Percentiles rank a stretch among this genome's conserved stretches.
Evolutionary conservation across 2,888 invertebrate species (phyloP).

Genomic region (Geophilus truncorum): DNA sequence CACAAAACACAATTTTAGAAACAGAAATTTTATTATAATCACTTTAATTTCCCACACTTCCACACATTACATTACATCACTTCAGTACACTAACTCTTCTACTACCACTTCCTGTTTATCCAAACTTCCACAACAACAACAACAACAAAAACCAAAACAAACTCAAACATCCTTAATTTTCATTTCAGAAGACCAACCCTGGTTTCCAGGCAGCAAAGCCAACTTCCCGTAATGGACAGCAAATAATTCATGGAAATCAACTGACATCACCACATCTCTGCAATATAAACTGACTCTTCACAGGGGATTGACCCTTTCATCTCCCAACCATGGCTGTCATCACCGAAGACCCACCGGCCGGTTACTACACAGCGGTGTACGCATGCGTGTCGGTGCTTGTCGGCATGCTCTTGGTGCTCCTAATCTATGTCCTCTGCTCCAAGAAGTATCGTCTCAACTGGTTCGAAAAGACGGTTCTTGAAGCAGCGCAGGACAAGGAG

Average conservation of each 20-base stretch:
- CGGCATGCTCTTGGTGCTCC: slow-evolving; percentile 37
- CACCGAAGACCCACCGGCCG: background rate
- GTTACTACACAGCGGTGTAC: slow-evolving; percentile 36
- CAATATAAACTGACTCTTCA: background rate
- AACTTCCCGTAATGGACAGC: background rate
- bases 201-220: too few species aligned
- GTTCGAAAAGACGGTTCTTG: slow-evolving; percentile 58
- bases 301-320: background rate
- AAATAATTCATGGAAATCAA: background rate
- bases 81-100: too few species aligned
- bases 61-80: too few species aligned
- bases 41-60: too few species aligned
- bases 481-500: slow-evolving; percentile 48
- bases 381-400: slow-evolving; percentile 36
- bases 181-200: too few species aligned
- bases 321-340: background rate
- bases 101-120: background rate
- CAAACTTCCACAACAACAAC: too few species aligned
- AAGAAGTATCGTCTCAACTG: slow-evolving; percentile 56
- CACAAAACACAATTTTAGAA: too few species aligned
- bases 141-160: too few species aligned
- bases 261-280: background rate
- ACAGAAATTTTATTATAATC: too few species aligned
- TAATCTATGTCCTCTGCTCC: slow-evolving; percentile 56
- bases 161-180: too few species aligned